Evolutionary conservation across 2,113 vertebrate species (phyloP), one percentile per base, ranked within the genome.

Genomic region (Coptodon rendalli): DNA sequence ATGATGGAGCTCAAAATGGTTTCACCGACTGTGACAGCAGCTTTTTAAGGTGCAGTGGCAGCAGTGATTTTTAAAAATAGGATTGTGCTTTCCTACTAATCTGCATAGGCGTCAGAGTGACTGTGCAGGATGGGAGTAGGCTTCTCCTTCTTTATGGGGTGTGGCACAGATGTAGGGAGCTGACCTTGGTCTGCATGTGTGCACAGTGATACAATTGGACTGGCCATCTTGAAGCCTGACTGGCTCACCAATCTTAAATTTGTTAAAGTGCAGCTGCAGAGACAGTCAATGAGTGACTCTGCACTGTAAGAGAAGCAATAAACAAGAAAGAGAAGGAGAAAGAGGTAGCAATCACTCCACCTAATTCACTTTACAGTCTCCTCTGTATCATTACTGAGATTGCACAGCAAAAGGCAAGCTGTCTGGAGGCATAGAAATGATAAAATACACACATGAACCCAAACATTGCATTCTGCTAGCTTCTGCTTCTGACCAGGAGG

Each of bases 341-440:
- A 57, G 56, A 83, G 66, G 54, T 80, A 79, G 88, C 54, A 31
- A 68, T 76, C 82, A 84, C 89, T 86, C 57, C 63, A 52, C 34
- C 56, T 84, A 90, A 95, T 96, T 93, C 87, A 93, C 91, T 94
- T 90, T 82, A 82, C 45, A 57, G 66, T 84, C 86, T 90, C 79
- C 82, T 31, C 82, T 52, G 87, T 89, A 93, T 93, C 88, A 95
- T 95, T 95, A 96, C 84, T 79, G 90, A 92, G 88, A 94, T 92
- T 94, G 93, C 81, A 91, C 50, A 68, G 83, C 36, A 89, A 76
- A 91, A 83, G 80, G 45, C 73, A 57, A 57, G 78, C 73, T 86
- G 83, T 83, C 86, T 86, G 45, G 50, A 85, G 56, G 83, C 53
- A 61, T 56, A 36, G 63, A 45, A 73, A 89, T 89, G 82, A 80